Conservation (phyloP, 2,113 vertebrate species). For the Conger conger region DNA sequence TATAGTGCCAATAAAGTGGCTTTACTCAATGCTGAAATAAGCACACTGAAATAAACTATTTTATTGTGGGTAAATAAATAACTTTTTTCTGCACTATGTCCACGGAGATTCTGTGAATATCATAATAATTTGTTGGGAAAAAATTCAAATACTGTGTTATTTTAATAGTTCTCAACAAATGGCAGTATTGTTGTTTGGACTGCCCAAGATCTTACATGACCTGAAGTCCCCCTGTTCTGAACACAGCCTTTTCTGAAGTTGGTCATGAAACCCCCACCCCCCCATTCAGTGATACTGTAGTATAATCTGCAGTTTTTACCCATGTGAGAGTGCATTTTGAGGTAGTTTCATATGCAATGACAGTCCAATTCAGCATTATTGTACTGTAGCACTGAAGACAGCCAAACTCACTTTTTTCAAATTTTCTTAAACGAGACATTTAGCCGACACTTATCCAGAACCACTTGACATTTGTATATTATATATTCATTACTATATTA, state of each 20-base stretch:
- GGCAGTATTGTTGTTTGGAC: background rate
- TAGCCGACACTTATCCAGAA: no score
- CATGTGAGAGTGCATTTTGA: no score
- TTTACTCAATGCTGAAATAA: background rate
- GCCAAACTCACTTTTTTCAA: no score
- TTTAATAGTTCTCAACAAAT: background rate
- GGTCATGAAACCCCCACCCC: background rate
- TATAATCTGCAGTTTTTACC: no score
- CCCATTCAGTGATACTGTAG: background rate
- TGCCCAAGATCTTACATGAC: background rate
- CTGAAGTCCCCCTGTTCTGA: background rate
- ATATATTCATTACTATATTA: no score
- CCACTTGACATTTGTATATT: no score
- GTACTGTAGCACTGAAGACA: no score
- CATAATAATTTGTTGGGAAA: background rate
- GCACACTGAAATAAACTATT: background rate
- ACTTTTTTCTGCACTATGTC: background rate
- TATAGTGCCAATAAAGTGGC: background rate
- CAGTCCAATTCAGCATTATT: no score
- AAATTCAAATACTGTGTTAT: background rate
- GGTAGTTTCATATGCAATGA: background rate
- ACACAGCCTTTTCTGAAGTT: background rate
- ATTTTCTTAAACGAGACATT: no score
- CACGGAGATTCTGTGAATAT: background rate
- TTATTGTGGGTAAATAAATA: background rate